phyloP scores from a whole-genome alignment of 2,113 vertebrate genomes.

The Laticauda laticaudata region DNA sequence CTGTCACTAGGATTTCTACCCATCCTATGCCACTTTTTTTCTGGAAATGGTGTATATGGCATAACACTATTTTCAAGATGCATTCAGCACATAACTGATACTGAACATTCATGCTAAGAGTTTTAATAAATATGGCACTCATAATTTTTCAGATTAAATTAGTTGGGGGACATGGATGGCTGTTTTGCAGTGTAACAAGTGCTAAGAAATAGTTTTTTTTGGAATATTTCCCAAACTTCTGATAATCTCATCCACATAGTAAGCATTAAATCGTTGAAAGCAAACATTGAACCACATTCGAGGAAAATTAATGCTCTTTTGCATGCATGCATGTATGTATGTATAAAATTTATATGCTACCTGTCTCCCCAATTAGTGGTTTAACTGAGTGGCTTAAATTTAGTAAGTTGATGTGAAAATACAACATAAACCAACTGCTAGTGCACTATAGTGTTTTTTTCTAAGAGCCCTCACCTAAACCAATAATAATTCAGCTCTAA shows the following conservation, averaged over 20 bases:
- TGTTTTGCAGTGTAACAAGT: neutral
- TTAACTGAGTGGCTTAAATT: neutral
- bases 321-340: neutral
- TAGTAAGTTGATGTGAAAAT: neutral
- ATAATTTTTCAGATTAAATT: neutral
- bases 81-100: neutral
- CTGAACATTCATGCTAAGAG: neutral
- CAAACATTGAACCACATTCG: neutral
- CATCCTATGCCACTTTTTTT: slow-evolving; percentile 43
- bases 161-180: too few relatives aligned
- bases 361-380: neutral
- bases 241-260: neutral
- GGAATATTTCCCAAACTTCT: neutral
- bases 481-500: neutral
- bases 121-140: neutral
- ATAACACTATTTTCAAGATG: slow-evolving; percentile 4
- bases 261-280: neutral
- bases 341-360: neutral
- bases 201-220: neutral
- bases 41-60: slow-evolving; percentile 37
- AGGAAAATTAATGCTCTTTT: neutral
- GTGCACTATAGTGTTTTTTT: neutral
- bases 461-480: neutral
- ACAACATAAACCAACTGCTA: neutral
- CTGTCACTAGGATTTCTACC: slow-evolving; percentile 63